Base-by-base conservation (phyloP, 2,113 vertebrate species). In the Pungitius pungitius region DNA sequence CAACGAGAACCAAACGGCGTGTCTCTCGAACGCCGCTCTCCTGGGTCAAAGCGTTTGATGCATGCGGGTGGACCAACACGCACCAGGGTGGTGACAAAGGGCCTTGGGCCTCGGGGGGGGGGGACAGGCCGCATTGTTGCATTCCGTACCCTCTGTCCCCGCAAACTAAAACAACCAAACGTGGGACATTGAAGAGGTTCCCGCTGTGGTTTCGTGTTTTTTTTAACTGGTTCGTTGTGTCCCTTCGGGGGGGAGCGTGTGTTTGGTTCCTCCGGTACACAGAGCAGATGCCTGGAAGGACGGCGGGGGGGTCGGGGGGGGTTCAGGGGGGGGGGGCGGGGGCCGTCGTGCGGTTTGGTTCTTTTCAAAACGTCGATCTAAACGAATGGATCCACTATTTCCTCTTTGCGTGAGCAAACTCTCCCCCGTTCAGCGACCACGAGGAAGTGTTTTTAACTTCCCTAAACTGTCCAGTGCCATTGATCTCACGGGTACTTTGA, bases 381-480 rank as follows among this genome's bases (percentile, higher is more conserved):
- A 40, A 69, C 20, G 1, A 73, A 42, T 45, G 64, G 74, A 80
- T 77, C 78, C 54, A 66, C 73, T 69, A 40, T 73, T 78, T 78
- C 70, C 73, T 63, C 62, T 74, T 74, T 63, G 52, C 74, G 45
- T 39, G 17, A 51, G 9, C n/a, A 61, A 73, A 67, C 70, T 51
- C 49, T 78, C 30, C 17, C 69, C 33, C 55, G 64, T 81, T 78
- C 52, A 69, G 39, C 37, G 6, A 42, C 35, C 15, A 57, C 15
- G 15, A 15, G 75, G 73, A 78, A 59, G 62, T 63, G 6, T 47
- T 73, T 78, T 24, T 49, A 27, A 81, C 84, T 80, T 89, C 84
- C 78, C 10, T 56, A 91, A n/a, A 87, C 88, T 93, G 90, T 94
- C 93, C 92, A 93, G 90, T 93, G 93, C 94, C 93, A 95, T 91